Evolutionary conservation across 2,113 vertebrate species (phyloP).

Genomic region (Notothenia rossii): DNA sequence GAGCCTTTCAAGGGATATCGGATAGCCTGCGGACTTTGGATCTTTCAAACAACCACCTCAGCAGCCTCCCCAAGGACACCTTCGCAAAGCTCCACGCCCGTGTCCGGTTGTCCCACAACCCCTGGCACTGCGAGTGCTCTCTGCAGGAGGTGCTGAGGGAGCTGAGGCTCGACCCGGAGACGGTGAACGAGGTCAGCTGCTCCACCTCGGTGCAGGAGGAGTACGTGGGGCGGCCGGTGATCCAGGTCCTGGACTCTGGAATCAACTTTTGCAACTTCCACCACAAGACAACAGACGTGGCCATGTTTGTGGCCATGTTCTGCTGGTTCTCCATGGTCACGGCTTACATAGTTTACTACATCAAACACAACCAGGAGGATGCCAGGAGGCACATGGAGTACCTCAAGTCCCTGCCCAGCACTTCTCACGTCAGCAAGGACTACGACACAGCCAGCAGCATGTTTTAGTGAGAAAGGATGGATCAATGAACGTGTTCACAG

Average conservation of each 20-base stretch:
- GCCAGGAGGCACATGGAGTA: constrained; percentile 86
- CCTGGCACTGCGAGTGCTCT: constrained; percentile 91
- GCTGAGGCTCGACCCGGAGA: constrained; percentile 86
- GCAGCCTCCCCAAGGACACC: constrained; percentile 88
- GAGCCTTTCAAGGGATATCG: constrained; percentile 86
- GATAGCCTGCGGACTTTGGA: constrained; percentile 86
- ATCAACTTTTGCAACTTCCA: constrained; percentile 89
- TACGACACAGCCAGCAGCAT: constrained; percentile 82
- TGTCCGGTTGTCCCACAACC: constrained; percentile 89
- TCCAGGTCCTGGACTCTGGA: constrained; percentile 88
- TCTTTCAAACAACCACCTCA: constrained; percentile 89
- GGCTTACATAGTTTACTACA: constrained; percentile 87
- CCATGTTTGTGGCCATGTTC: constrained; percentile 92
- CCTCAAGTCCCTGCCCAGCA: constrained; percentile 85
- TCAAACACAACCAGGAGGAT: constrained; percentile 90
- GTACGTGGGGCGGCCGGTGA: constrained; percentile 86
- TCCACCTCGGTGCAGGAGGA: constrained; percentile 85
- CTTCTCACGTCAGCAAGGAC: constrained; percentile 78
- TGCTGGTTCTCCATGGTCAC: constrained; percentile 93
- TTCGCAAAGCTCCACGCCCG: constrained; percentile 85
- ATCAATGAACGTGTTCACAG: background rate
- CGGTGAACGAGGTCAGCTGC: constrained; percentile 88
- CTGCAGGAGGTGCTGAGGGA: constrained; percentile 90
- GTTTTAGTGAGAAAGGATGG: constrained; percentile 53
- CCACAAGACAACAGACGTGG: constrained; percentile 87